phyloP scores from a whole-genome alignment of 1,140 invertebrate species.

The Camponotus floridanus region DNA sequence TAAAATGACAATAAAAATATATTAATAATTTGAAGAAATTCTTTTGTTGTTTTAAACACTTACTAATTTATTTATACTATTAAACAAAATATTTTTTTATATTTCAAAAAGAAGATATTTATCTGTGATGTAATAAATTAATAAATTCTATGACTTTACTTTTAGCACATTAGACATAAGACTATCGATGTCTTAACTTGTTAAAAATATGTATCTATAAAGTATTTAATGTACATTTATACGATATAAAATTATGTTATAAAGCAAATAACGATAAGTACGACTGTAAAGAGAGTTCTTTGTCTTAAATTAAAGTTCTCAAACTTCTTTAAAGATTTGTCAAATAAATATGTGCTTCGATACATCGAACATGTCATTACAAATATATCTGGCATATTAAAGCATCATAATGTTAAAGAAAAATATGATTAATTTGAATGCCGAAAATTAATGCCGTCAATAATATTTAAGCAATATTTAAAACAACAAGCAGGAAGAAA shows the following conservation, averaged over 20 bases:
- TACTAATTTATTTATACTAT: not conserved
- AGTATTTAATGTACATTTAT: not conserved
- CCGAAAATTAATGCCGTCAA: not conserved
- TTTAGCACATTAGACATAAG: not conserved
- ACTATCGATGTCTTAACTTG: not conserved
- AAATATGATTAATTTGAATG: not conserved
- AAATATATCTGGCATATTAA: not conserved
- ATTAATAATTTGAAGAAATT: not conserved
- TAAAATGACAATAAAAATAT: slow-evolving; percentile 8
- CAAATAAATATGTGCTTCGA: not conserved
- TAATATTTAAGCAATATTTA: too few relatives aligned
- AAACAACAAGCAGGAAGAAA: too few relatives aligned
- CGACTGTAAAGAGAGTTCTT: too few relatives aligned
- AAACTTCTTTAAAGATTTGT: not conserved
- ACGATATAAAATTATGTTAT: too few relatives aligned
- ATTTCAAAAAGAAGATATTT: not conserved
- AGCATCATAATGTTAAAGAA: not conserved
- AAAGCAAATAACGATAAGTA: too few relatives aligned
- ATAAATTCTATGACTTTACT: not conserved
- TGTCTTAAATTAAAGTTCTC: not conserved
- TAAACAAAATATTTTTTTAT: not conserved
- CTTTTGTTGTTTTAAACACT: not conserved
- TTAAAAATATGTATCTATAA: not conserved
- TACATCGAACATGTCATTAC: not conserved
- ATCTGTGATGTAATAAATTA: not conserved